Percentiles rank a stretch among this genome's conserved stretches.
Evolutionary conservation across 2,113 vertebrate genomes (phyloP).

Genomic region (Chaetodon trifascialis): DNA sequence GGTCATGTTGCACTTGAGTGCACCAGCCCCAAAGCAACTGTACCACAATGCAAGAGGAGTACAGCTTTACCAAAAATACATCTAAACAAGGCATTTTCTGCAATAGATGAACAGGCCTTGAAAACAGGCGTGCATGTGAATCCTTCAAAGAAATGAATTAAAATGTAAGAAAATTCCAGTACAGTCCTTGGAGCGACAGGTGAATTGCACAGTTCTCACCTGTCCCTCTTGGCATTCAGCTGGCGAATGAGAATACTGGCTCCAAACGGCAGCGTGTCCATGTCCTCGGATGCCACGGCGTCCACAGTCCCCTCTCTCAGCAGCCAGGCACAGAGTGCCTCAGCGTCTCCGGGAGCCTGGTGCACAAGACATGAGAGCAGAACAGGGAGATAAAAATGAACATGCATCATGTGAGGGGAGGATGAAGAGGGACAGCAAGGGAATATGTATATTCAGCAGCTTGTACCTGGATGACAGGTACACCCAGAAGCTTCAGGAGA

Average conservation of each 20-base stretch:
- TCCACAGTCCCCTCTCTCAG: constrained; percentile 77
- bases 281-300: constrained; percentile 88
- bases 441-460: background rate
- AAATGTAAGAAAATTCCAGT: background rate
- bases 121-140: background rate
- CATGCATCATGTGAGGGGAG: background rate
- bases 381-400: background rate
- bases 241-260: constrained; percentile 82
- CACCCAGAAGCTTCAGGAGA: constrained; percentile 83
- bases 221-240: constrained; percentile 78
- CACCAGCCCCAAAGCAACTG: background rate
- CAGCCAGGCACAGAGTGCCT: constrained; percentile 85
- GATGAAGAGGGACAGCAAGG: too few species aligned
- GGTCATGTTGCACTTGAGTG: background rate
- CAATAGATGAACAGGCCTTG: background rate
- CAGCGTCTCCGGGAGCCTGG: constrained; percentile 87
- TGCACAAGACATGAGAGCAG: background rate
- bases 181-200: background rate
- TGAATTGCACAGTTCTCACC: constrained; percentile 60
- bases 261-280: constrained; percentile 89
- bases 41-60: background rate
- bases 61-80: background rate
- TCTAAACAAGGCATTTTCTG: background rate
- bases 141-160: background rate
- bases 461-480: constrained; percentile 83